Evolutionary conservation across 35 echinoderm and acorn worm genomes (phyloP).

Genomic region (Strongylocentrotus purpuratus): DNA sequence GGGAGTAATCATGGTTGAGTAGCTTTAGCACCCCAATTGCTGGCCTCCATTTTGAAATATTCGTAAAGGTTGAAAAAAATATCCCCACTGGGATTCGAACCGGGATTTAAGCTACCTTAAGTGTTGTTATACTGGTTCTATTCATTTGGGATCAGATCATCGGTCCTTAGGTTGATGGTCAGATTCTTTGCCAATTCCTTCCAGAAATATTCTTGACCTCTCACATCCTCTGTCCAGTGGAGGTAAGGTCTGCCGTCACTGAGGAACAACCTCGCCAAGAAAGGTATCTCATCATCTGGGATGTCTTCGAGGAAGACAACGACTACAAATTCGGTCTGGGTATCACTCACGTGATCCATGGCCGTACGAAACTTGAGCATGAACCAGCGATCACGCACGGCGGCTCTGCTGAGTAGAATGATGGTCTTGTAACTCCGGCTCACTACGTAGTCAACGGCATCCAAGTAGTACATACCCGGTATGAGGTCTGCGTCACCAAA

Average conservation of each 20-base stretch:
- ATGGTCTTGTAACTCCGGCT: conserved; percentile 7
- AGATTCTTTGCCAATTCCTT: neutral
- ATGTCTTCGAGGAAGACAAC: conserved; percentile 34
- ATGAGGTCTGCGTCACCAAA: conserved; percentile 20
- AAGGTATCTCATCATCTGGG: neutral
- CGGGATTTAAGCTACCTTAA: too few relatives aligned
- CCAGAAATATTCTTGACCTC: conserved; percentile 39
- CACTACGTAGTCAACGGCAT: conserved; percentile 5
- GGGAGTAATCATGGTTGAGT: too few relatives aligned
- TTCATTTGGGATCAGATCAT: neutral
- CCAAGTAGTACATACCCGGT: neutral
- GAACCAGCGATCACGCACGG: neutral
- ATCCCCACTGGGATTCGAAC: too few relatives aligned
- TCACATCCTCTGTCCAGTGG: neutral
- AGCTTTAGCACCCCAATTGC: too few relatives aligned
- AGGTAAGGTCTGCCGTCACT: neutral
- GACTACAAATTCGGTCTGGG: neutral
- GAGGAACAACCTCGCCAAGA: conserved; percentile 14
- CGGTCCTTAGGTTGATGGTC: neutral
- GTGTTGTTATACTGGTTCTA: neutral
- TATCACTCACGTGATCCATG: conserved; percentile 18
- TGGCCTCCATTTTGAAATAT: too few relatives aligned
- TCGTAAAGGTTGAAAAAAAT: too few relatives aligned
- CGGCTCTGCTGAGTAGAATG: neutral
- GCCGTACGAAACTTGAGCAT: conserved; percentile 14